Base-by-base conservation (phyloP, 1,140 invertebrate species). In the Solenopsis fugax region DNA sequence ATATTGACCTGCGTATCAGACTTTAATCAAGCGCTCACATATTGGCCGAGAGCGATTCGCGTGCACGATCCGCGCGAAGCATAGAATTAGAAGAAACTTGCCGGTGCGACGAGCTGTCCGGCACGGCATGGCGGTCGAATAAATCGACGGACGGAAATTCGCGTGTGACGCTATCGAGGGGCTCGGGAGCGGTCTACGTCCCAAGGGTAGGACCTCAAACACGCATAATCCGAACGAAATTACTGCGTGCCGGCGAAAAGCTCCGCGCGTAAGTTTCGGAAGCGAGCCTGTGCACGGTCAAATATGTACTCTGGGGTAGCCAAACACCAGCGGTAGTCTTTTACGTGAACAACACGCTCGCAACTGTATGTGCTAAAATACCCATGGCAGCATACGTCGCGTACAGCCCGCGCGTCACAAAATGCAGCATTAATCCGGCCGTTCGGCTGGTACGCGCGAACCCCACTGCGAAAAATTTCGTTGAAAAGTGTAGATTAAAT, bases 211-310 rank as follows among this genome's bases (percentile, higher is more conserved):
- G 78, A 73, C 86, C 69, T 87, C 88, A 90, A 90, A 90, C 77
- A 88, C 88, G 60, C 76, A 71, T 90, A 90, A 90, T 89, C 58
- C 85, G 77, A 18, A 41, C 69, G 73, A 89, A 77, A 67, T 89
- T 87, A 80, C 77, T 73, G 64, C 64, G 65, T 62, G 80, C 58
- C 41, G 58, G 10, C 78, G 76, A 87, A 84, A 73, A 90, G 78
- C 85, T 77, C 41, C 64, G 65, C 60, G 34, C 65, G 24, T 80
- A 88, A 90, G 88, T 90, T 90, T 90, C 65, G 64, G 81, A 88
- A 90, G 88, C 81, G 50, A 24, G 37, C 45, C 69, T 18, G 24
- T 21, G 62, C 29, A 29, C 21, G 65, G 52, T 69, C 56, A 87
- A 89, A 89, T 84, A 65, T 65, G 85, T 89, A 80, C 82, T 84